A percentile compares a stretch with the other conserved stretches of the same genome.
phyloP scores from a whole-genome alignment of 2,113 vertebrate genomes.

The Orcinus orca region DNA sequence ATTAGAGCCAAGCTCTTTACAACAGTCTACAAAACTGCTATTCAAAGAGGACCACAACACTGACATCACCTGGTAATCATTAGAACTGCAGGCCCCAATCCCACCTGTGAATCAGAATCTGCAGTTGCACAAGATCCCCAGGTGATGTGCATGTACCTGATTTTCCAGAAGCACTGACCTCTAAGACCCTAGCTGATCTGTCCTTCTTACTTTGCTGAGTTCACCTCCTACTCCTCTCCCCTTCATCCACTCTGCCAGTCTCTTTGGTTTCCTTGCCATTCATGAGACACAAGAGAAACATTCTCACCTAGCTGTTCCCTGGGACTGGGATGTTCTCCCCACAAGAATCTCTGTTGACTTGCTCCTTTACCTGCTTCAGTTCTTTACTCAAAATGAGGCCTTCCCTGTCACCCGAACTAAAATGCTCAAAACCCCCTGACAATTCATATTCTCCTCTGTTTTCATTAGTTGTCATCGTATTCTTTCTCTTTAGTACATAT shows the following conservation, averaged over 20 bases:
- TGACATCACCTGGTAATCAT: neutral
- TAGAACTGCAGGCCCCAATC: neutral
- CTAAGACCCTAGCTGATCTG: neutral
- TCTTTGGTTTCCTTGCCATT: neutral
- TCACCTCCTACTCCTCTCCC: neutral
- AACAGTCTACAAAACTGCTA: neutral
- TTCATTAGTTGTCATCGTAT: neutral
- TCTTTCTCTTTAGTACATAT: neutral
- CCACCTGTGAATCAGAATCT: neutral
- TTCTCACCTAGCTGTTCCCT: neutral
- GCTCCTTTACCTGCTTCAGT: neutral
- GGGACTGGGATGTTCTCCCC: neutral
- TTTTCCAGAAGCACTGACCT: neutral
- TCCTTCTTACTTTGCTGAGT: neutral
- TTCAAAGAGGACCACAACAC: neutral
- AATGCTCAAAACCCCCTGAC: neutral
- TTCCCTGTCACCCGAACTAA: neutral
- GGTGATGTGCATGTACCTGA: neutral
- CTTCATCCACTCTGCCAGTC: neutral
- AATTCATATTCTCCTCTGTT: neutral
- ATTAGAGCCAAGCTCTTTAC: slow-evolving; percentile 26
- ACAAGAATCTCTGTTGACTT: neutral
- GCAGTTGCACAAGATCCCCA: neutral
- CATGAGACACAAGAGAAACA: neutral
- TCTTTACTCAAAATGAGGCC: neutral